Percentiles rank a stretch among this genome's conserved stretches.
Evolutionary conservation across 2,113 vertebrate species (phyloP).

Genomic region (Ovibos moschatus): DNA sequence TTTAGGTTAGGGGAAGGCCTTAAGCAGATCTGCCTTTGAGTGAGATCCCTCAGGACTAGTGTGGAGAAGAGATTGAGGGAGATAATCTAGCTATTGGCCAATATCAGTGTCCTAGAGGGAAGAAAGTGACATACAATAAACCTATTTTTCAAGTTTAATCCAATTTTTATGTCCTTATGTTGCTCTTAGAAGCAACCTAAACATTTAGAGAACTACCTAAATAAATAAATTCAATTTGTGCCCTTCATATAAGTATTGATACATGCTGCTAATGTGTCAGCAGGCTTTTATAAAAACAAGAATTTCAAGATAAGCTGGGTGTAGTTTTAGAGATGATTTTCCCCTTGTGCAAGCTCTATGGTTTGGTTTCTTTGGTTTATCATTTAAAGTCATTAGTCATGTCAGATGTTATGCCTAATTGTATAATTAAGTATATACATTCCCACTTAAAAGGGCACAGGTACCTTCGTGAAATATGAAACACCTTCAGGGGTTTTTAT

Average conservation of each 20-base stretch:
- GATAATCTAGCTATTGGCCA: neutral
- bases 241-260: neutral
- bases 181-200: neutral
- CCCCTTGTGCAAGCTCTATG: neutral
- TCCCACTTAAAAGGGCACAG: neutral
- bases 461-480: neutral
- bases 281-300: conserved; percentile 17
- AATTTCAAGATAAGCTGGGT: neutral
- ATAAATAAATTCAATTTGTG: neutral
- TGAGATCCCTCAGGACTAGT: neutral
- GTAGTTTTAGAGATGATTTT: conserved; percentile 1
- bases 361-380: neutral
- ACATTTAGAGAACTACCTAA: neutral
- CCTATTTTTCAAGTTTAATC: neutral
- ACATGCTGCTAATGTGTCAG: neutral
- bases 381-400: conserved; percentile 22
- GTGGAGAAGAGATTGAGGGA: neutral
- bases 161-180: neutral
- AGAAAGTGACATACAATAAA: neutral
- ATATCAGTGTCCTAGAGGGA: neutral
- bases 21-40: neutral
- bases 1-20: neutral
- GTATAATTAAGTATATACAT: neutral
- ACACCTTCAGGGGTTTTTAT: neutral
- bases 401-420: neutral